Conservation (phyloP, 2,797 vertebrate species). For the Poeciliopsis gracilis region DNA sequence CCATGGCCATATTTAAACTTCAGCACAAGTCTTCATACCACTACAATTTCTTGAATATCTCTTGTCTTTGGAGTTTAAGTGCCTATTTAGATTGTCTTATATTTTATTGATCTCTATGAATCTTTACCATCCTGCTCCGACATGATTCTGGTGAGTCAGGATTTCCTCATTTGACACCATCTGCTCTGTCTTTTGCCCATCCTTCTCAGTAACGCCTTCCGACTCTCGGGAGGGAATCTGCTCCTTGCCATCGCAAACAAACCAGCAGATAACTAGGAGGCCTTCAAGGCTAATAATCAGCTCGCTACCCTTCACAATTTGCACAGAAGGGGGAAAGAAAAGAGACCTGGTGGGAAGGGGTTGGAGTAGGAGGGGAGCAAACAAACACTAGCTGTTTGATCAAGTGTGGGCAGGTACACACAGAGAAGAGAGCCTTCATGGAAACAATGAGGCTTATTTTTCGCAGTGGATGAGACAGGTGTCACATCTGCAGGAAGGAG, state of each 20-base stretch:
- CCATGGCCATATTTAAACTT: not conserved
- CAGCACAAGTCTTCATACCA: not conserved
- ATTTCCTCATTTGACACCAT: conserved; percentile 52
- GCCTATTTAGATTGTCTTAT: conserved; percentile 21
- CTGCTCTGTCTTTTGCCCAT: conserved; percentile 42
- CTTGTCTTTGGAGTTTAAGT: not conserved
- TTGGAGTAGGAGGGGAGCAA: not conserved
- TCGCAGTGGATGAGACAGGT: conserved; percentile 70
- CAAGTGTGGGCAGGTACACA: conserved; percentile 45
- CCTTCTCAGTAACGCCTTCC: conserved; percentile 43
- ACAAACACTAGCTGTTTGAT: conserved; percentile 38
- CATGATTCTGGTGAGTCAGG: conserved; percentile 52
- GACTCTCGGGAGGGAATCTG: conserved; percentile 51
- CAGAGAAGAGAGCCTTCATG: conserved; percentile 25
- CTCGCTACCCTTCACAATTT: conserved; percentile 55
- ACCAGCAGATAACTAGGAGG: conserved; percentile 59
- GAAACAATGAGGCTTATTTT: conserved; percentile 75
- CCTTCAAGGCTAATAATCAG: conserved; percentile 67
- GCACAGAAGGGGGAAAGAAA: conserved; percentile 13
- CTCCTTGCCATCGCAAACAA: conserved; percentile 59
- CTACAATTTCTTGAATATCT: not conserved
- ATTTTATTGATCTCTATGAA: conserved; percentile 31
- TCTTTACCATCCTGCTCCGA: conserved; percentile 5
- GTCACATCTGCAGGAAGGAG: conserved; percentile 70
- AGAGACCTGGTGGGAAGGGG: conserved; percentile 3